Percentiles rank a stretch among this genome's conserved stretches.
These are phyloP conservation scores for Arctia plantaginis DNA, from an alignment of 2,888 invertebrate genomes.

Conservation along the genomic window DNA sequence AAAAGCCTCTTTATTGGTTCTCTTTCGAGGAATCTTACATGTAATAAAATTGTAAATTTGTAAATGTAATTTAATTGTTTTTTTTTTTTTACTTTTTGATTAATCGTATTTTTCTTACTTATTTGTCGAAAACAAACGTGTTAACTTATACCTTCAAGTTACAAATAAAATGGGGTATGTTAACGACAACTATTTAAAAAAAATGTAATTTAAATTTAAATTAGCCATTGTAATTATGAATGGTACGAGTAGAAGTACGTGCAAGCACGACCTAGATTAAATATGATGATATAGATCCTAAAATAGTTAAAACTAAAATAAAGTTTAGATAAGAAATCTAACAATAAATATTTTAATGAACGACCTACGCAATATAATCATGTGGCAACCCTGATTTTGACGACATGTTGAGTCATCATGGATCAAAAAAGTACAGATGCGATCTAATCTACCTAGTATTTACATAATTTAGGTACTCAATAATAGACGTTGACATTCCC, in stretches of 20 bases:
- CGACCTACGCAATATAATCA: background rate
- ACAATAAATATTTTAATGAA: background rate
- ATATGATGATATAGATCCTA: slow-evolving; percentile 14
- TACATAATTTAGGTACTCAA: slow-evolving; percentile 29
- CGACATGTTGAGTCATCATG: slow-evolving; percentile 48
- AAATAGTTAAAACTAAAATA: slow-evolving; percentile 7
- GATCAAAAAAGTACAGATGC: slow-evolving; percentile 45
- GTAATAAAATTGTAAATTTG: no score
- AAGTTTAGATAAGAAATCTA: background rate
- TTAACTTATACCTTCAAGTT: background rate
- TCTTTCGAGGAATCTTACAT: no score
- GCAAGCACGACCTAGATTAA: background rate
- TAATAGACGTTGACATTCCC: background rate
- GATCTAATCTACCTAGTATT: slow-evolving; percentile 42
- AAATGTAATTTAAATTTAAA: slow-evolving; percentile 3
- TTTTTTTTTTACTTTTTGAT: no score
- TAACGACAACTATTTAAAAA: background rate
- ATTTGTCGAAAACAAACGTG: background rate
- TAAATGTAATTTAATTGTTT: no score
- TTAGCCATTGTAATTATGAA: slow-evolving; percentile 7
- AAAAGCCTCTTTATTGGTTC: no score
- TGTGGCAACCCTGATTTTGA: slow-evolving; percentile 37
- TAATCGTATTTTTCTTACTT: background rate
- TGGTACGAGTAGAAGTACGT: slow-evolving; percentile 4
- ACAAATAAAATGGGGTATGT: background rate